These are phyloP conservation scores for Dunckerocampus dactyliophorus DNA, from an alignment of 2,113 vertebrate genomes.

Conservation along the genomic window DNA sequence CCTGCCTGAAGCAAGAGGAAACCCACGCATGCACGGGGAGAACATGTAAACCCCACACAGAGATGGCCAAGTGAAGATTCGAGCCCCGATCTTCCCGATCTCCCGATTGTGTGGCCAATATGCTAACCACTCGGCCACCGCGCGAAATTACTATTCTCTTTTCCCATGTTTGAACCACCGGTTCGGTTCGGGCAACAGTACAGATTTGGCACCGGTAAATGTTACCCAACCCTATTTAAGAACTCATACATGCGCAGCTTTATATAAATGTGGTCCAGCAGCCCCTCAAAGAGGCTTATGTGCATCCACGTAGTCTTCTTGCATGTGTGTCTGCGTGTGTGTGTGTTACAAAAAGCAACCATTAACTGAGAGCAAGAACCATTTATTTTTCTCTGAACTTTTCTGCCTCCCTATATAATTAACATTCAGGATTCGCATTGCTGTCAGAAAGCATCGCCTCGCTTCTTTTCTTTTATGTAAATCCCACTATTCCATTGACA, in stretches of 20 bases:
- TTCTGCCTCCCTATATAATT: slow-evolving; percentile 57
- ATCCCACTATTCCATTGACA: slow-evolving; percentile 59
- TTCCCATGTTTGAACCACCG: too few species aligned
- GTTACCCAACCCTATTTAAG: too few species aligned
- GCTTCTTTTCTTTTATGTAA: slow-evolving; percentile 66
- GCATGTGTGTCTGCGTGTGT: slow-evolving; percentile 6
- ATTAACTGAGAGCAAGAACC: slow-evolving; percentile 50
- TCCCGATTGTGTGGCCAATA: too few species aligned
- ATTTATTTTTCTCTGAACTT: slow-evolving; percentile 50
- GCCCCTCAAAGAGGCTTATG: neutral
- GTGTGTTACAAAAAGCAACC: slow-evolving; percentile 13
- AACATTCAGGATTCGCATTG: slow-evolving; percentile 67
- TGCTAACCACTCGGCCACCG: too few species aligned
- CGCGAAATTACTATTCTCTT: too few species aligned
- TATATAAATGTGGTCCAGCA: neutral
- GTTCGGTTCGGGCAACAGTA: too few species aligned
- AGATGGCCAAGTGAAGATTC: too few species aligned
- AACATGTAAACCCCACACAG: too few species aligned
- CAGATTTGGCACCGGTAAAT: too few species aligned
- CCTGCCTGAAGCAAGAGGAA: too few species aligned
- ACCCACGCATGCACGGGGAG: too few species aligned
- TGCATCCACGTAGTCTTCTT: neutral
- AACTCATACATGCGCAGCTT: neutral
- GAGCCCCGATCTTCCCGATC: too few species aligned
- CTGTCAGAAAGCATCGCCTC: slow-evolving; percentile 45